Conservation (phyloP, 2,113 vertebrate species). For the Dendrocopos noguchii region DNA sequence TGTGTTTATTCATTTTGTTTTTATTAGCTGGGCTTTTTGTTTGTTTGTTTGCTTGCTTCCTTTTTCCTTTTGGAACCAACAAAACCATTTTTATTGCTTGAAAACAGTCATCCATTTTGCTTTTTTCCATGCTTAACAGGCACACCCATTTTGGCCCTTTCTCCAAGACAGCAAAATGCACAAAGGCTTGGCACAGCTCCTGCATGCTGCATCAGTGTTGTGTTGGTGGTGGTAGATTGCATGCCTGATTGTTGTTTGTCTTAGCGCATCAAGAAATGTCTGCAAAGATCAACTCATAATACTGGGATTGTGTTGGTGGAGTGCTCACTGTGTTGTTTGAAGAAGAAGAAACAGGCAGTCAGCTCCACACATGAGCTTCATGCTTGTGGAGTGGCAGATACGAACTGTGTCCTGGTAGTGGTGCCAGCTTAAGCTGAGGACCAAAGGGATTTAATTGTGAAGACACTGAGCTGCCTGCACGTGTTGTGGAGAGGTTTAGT, state of each 20-base stretch:
- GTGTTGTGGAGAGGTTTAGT: neutral
- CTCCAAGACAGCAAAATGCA: neutral
- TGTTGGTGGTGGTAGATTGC: neutral
- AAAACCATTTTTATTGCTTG: neutral
- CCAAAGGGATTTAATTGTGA: neutral
- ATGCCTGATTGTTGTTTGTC: neutral
- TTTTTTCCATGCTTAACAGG: neutral
- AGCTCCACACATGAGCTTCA: neutral
- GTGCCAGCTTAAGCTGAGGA: neutral
- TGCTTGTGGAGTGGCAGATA: neutral
- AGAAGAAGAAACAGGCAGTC: neutral
- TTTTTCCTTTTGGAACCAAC: neutral
- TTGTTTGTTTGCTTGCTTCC: neutral
- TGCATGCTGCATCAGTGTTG: neutral
- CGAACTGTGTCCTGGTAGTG: fast-evolving
- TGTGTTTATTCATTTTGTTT: neutral
- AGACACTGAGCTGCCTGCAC: neutral
- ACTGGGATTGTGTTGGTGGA: neutral
- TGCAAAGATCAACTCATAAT: neutral
- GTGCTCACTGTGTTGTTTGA: neutral
- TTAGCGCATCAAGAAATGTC: fast-evolving
- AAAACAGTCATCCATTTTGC: neutral
- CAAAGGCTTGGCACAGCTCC: neutral
- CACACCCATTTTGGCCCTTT: conserved; percentile 9
- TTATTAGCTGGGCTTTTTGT: neutral